Conservation (phyloP, 2,888 invertebrate genomes). For the Pimpla rufipes region DNA sequence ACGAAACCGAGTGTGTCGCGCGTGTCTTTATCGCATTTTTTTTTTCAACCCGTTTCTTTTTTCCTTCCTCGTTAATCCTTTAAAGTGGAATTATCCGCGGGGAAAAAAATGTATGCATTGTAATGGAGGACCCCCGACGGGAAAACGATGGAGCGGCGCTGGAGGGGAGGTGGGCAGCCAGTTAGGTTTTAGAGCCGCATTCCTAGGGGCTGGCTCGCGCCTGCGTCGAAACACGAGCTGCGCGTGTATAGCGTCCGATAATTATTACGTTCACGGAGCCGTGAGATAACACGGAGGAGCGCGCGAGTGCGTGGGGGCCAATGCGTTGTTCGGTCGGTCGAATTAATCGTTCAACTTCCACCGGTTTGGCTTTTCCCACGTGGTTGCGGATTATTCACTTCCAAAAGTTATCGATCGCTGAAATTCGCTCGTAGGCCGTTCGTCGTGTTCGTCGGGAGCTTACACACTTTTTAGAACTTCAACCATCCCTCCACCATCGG, state of each 20-base stretch:
- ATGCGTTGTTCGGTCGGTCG: constrained; percentile 48
- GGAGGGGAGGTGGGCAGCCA: neutral
- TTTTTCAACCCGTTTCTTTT: neutral
- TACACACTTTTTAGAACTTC: neutral
- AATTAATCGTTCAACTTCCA: constrained; percentile 59
- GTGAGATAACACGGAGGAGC: constrained; percentile 44
- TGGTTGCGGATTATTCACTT: constrained; percentile 49
- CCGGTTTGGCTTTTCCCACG: constrained; percentile 57
- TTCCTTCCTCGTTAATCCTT: neutral
- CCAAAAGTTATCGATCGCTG: constrained; percentile 45
- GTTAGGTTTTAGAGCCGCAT: neutral
- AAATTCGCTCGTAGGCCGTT: neutral
- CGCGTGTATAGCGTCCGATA: constrained; percentile 48
- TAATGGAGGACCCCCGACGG: neutral
- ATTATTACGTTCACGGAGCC: constrained; percentile 59
- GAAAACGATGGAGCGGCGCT: constrained; percentile 5
- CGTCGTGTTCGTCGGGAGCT: neutral
- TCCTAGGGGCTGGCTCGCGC: constrained; percentile 5
- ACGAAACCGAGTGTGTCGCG: neutral
- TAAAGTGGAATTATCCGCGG: neutral
- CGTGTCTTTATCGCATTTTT: neutral
- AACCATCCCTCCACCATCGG: too few species aligned
- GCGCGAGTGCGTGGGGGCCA: constrained; percentile 21
- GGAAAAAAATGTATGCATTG: neutral
- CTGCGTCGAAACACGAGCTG: constrained; percentile 3